A percentile compares a stretch with the other conserved stretches of the same genome.
Conservation (phyloP, 2,888 invertebrate genomes). For the Xestia rhomboidea region DNA sequence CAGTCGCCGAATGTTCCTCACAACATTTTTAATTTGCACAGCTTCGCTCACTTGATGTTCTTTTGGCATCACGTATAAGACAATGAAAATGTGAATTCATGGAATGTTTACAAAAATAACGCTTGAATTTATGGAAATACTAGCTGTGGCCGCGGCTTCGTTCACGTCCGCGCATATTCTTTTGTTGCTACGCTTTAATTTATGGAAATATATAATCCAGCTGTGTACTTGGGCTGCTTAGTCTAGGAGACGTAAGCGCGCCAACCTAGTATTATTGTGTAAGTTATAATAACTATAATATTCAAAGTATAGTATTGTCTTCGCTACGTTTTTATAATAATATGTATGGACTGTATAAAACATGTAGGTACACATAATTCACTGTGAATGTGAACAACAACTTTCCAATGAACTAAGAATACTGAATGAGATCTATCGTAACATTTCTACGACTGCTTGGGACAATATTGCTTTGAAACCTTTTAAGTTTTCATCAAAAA, state of each 20-base stretch:
- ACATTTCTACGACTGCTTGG: conserved; percentile 85
- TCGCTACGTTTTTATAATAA: neutral
- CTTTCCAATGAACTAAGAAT: conserved; percentile 61
- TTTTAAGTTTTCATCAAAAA: conserved; percentile 88
- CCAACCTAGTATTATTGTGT: neutral
- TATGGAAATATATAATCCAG: neutral
- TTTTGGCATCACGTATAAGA: neutral
- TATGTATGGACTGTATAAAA: neutral
- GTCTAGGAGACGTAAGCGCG: neutral
- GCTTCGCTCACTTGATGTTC: neutral
- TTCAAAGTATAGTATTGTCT: neutral
- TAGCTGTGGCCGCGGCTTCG: too few species aligned
- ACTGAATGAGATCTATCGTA: conserved; percentile 68
- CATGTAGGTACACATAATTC: conserved; percentile 39
- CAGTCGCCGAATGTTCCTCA: neutral
- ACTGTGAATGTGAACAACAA: conserved; percentile 42
- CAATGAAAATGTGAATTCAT: neutral
- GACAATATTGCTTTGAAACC: conserved; percentile 86
- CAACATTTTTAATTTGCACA: neutral
- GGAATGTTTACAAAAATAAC: neutral
- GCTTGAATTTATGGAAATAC: neutral
- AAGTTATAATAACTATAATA: neutral
- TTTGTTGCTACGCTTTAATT: too few species aligned
- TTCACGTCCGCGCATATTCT: too few species aligned
- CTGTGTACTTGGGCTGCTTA: neutral